Base-by-base conservation (phyloP, 92 coral and sea anemone species). In the Montipora capitata region DNA sequence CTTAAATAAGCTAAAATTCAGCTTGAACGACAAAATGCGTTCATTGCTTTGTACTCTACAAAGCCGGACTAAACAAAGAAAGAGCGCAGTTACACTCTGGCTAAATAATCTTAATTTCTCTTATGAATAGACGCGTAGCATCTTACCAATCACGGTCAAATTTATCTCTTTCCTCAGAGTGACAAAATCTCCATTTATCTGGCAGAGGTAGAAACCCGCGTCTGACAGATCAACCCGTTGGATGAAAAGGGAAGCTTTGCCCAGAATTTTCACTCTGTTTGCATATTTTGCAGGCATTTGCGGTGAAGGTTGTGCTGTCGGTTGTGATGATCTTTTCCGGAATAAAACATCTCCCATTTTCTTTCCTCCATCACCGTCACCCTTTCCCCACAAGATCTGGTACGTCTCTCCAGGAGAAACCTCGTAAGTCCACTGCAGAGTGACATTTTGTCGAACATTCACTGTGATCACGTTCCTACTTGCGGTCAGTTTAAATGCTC, bases 151-250 rank as follows among this genome's bases (percentile, higher is more conserved):
- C 48, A 97, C 98, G 40, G 66, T 63, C 15, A 97, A 93, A 18
- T 58, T 56, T 68, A 94, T 94, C 56, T 82, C 48, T 40, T 80
- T 88, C 76, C 86, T 93, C 77, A 72, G 84, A 0, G 87, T 90
- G 3, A 77, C 73, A 68, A 97, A 88, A 7, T 52, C 35, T 10
- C 83, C 81, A 41, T 89, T 76, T 27, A 95, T 62, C 67, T 90
- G 93, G 61, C 99, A 97, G 27, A 91, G 75, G 83, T 97, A 97
- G 70, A 35, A 82, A 12, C 99, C 97, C 56, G 82, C 94, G 71
- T 97, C 98, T 54, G 95, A 73, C 7, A 88, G 87, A 72, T 81
- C 88, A 10, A 88, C 98, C 18, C 87, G 74, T 10, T 88, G 59
- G 39, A 95, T 93, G 4, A 87, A 86, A 9, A 95, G 92, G 10